phyloP scores from a whole-genome alignment of 2,888 invertebrate genomes.

The Elaeidobius kamerunicus region DNA sequence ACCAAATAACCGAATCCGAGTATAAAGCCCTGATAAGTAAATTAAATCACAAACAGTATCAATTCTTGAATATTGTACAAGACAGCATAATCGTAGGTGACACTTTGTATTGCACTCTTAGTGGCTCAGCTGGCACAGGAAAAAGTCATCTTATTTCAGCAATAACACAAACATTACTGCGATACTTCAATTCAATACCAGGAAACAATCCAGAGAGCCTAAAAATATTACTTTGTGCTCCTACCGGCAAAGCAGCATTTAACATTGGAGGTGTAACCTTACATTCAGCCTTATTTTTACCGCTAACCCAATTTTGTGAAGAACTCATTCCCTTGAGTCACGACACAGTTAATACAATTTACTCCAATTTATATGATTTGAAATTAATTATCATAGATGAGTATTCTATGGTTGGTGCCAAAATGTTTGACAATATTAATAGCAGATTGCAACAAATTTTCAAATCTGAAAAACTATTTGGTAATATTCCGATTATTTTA shows the following conservation, averaged over 20 bases:
- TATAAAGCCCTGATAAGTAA: not conserved
- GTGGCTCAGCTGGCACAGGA: not conserved
- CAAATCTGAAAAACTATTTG: not conserved
- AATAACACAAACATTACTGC: slow-evolving; percentile 4
- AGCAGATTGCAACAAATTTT: slow-evolving; percentile 1
- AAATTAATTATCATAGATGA: slow-evolving; percentile 21
- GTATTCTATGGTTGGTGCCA: slow-evolving; percentile 19
- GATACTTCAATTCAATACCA: slow-evolving; percentile 13
- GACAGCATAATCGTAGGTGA: not conserved
- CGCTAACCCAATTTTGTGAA: slow-evolving; percentile 4
- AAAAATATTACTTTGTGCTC: slow-evolving; percentile 16
- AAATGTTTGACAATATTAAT: slow-evolving; percentile 1
- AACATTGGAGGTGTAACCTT: slow-evolving; percentile 16
- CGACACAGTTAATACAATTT: slow-evolving; percentile 11
- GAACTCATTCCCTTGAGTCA: slow-evolving; percentile 5
- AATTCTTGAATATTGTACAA: not conserved
- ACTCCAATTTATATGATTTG: slow-evolving; percentile 6
- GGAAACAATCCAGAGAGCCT: slow-evolving; percentile 15
- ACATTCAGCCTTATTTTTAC: slow-evolving; percentile 17
- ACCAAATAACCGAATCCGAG: not conserved
- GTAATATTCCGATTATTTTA: not conserved
- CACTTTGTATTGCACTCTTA: not conserved
- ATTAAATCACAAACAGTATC: not conserved
- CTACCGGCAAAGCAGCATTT: slow-evolving; percentile 25
- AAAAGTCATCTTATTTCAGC: slow-evolving; percentile 2